Conservation (phyloP, 2,113 vertebrate genomes). For the Meriones unguiculatus region DNA sequence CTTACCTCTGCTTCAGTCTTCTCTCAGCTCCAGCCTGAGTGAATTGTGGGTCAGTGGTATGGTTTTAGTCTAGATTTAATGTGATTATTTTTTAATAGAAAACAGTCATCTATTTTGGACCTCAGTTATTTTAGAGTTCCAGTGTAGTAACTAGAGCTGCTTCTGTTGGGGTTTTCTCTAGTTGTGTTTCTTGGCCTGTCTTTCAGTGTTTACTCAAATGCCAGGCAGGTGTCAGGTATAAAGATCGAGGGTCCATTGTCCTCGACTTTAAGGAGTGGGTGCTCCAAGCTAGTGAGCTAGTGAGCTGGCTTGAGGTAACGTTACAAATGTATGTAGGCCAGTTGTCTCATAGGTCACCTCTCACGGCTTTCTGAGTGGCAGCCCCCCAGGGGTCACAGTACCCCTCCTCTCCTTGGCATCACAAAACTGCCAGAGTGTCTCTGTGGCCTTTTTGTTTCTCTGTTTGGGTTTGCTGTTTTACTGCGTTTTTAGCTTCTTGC, state of each 20-base stretch:
- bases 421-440: background rate
- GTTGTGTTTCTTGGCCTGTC: background rate
- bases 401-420: background rate
- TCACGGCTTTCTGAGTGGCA: background rate
- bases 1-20: background rate
- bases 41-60: background rate
- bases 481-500: slow-evolving; percentile 21
- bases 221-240: background rate
- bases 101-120: background rate
- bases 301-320: background rate
- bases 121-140: background rate
- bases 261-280: background rate
- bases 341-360: background rate
- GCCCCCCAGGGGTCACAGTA: background rate
- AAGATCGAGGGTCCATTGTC: background rate
- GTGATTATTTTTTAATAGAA: background rate
- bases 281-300: background rate
- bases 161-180: background rate
- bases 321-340: background rate
- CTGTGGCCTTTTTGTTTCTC: background rate
- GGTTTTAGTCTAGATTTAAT: background rate
- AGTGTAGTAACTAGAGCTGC: background rate
- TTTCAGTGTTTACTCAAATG: background rate
- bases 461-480: slow-evolving; percentile 25
- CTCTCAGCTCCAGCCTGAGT: background rate